Evolutionary conservation across 92 coral and sea anemone genomes (phyloP).

Genomic region (Porites divaricata): DNA sequence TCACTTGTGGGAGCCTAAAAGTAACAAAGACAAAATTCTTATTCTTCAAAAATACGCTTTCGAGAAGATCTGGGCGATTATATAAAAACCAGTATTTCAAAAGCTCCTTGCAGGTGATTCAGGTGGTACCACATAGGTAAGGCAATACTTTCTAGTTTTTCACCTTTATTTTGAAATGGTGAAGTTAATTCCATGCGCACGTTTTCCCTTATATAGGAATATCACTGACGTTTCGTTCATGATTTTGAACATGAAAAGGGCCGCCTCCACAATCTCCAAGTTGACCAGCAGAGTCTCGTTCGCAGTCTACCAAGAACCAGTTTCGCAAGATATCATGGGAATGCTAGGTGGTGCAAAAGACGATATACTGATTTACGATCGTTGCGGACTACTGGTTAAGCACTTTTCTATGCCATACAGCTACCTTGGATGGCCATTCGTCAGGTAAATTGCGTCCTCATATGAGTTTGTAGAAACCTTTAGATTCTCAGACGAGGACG

Average conservation of each 20-base stretch:
- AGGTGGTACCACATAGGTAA: too few relatives aligned
- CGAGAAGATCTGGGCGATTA: too few relatives aligned
- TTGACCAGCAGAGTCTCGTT: constrained; percentile 48
- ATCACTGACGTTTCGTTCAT: constrained; percentile 71
- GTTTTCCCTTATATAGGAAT: constrained; percentile 10
- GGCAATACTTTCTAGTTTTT: too few relatives aligned
- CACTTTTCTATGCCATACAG: constrained; percentile 74
- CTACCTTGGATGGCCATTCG: constrained; percentile 17
- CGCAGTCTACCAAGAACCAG: constrained; percentile 78
- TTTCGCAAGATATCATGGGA: constrained; percentile 41
- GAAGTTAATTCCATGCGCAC: not conserved
- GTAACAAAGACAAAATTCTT: too few relatives aligned
- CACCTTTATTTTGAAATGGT: not conserved
- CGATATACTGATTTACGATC: constrained; percentile 78
- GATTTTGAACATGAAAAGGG: constrained; percentile 64
- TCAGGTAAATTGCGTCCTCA: constrained; percentile 4
- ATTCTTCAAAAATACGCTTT: too few relatives aligned
- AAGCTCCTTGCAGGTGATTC: too few relatives aligned
- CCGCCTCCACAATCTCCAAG: constrained; percentile 29
- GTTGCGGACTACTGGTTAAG: constrained; percentile 72
- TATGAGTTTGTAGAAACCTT: too few relatives aligned
- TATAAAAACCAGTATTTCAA: too few relatives aligned
- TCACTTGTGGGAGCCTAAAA: too few relatives aligned
- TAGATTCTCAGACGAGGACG: too few relatives aligned
- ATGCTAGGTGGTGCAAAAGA: constrained; percentile 45